phyloP scores from a whole-genome alignment of 2,797 vertebrate genomes.

The Phalanger gymnotis region DNA sequence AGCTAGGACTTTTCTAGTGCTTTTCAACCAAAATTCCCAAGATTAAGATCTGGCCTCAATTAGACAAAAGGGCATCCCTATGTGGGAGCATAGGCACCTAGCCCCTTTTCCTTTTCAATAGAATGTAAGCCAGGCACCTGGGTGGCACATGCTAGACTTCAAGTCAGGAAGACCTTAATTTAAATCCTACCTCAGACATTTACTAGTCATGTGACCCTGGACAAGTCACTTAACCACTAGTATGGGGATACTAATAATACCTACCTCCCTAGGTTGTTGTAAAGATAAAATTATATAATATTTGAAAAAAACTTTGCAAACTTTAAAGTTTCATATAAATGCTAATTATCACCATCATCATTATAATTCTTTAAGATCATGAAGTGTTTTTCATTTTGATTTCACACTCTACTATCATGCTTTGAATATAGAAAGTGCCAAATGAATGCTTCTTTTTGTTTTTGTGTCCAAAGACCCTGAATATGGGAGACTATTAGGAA shows the following conservation, averaged over 20 bases:
- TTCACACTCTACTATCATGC: neutral
- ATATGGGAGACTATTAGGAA: neutral
- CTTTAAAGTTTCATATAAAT: neutral
- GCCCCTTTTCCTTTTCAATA: neutral
- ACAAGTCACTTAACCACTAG: neutral
- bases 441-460: neutral
- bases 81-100: neutral
- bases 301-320: neutral
- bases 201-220: neutral
- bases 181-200: neutral
- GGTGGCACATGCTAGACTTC: neutral
- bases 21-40: neutral
- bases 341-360: neutral
- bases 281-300: neutral
- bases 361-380: neutral
- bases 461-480: neutral
- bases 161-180: neutral
- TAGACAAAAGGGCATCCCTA: neutral
- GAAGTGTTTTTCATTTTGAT: neutral
- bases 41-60: neutral
- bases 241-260: neutral
- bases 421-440: neutral
- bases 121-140: neutral
- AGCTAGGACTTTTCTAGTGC: neutral
- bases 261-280: neutral